Evolutionary conservation across 2,888 invertebrate species (phyloP), one percentile per base, ranked within the genome.

Genomic region (Andricus curvator): DNA sequence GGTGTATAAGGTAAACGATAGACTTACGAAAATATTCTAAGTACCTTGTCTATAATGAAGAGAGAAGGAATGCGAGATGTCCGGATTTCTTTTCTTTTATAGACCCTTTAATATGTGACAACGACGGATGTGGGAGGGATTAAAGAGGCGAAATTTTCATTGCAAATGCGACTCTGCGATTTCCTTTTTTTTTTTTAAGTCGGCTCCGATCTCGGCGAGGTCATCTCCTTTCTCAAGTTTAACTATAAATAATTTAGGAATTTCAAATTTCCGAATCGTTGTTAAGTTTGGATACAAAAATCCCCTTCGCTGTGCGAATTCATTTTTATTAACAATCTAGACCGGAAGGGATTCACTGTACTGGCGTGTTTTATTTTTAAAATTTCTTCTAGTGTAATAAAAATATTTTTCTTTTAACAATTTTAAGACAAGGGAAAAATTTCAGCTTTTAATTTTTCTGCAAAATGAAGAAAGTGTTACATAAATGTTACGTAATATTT

Each of bases 1-100:
- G 74, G 74, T 51, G 51, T 74, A 33, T 74, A 74, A 74, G 51
- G 74, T 74, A 74, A 86, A 86, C 81, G 83, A 89, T 89, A 89
- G 89, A 90, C 88, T 89, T 89, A 90, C 86, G 86, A 85, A 88
- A 86, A 85, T 90, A 90, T 90, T 90, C 88, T 89, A 91, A 89
- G 91, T 90, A 91, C 90, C 91, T 91, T 90, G 88, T 89, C 87
- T 86, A 89, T 67, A 41, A 44, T 41, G 22, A 20, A 33, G 67
- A 67, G 67, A 67, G 41, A 67, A 67, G 41, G 41, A 44, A 67
- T 41, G 41, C 67, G 41, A 67, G 67, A 67, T 67, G 37, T 67
- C n/a, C 67, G n/a, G 22, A 67, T 44, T 67, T 67, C 41, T 67
- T 67, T 67, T 67, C 22, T 67, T 67, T 37, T 41, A 41, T 67